Percentiles rank a stretch among this genome's conserved stretches.
These are phyloP conservation scores for Gastrophysa polygoni DNA, from an alignment of 2,888 invertebrate genomes.

Conservation along the genomic window DNA sequence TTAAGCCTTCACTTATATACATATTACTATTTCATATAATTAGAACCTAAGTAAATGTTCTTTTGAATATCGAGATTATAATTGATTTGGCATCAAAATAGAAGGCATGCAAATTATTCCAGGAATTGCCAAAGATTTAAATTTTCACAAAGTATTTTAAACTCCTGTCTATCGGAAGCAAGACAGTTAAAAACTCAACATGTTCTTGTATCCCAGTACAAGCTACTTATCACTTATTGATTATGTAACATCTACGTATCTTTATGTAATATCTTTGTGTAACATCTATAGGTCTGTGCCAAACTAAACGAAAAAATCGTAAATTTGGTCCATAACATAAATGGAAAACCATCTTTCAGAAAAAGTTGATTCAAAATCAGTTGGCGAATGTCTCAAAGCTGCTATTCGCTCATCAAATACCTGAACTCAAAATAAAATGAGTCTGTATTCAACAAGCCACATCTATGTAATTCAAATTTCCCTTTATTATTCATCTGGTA, in stretches of 20 bases:
- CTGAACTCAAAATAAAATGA: constrained; percentile 28
- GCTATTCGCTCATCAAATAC: constrained; percentile 42
- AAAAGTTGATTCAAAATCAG: constrained; percentile 37
- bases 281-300: constrained; percentile 1
- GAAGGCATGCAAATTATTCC: constrained; percentile 18
- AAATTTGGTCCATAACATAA: no score
- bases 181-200: background rate
- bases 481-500: constrained; percentile 24
- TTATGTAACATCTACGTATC: constrained; percentile 15
- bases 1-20: constrained; percentile 39
- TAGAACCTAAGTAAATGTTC: constrained; percentile 29
- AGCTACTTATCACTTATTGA: constrained; percentile 12
- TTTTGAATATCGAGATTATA: constrained; percentile 37
- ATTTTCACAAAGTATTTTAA: constrained; percentile 10
- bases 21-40: constrained; percentile 32
- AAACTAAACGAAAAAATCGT: constrained; percentile 2
- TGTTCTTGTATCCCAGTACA: constrained; percentile 2
- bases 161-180: background rate
- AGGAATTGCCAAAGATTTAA: background rate
- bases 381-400: constrained; percentile 44
- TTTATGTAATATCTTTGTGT: constrained; percentile 8
- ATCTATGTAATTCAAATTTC: constrained; percentile 23
- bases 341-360: constrained; percentile 18
- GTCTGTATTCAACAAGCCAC: constrained; percentile 27
- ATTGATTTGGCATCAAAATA: constrained; percentile 35